Percentiles rank a stretch among this genome's conserved stretches.
Evolutionary conservation across 2,113 vertebrate species (phyloP).

Genomic region (Microtus richardsoni): DNA sequence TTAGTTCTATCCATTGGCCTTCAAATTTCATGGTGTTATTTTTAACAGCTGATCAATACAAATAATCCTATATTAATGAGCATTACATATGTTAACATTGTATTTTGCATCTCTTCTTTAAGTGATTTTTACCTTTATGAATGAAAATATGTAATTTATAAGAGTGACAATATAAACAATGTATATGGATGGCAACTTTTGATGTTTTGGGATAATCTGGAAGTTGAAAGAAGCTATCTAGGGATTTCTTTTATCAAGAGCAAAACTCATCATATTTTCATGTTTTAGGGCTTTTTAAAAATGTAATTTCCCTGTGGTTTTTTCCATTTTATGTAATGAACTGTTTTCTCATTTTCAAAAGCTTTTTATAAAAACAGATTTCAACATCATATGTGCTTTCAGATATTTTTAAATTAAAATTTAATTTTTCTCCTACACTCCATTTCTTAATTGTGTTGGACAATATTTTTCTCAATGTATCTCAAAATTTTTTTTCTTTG

Average conservation of each 20-base stretch:
- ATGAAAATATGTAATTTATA: not conserved
- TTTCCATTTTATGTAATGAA: not conserved
- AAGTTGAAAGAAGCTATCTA: not conserved
- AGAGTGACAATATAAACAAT: not conserved
- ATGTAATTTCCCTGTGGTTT: not conserved
- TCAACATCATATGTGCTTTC: not conserved
- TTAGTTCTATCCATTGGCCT: not conserved
- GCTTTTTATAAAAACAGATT: not conserved
- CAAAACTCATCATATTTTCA: not conserved
- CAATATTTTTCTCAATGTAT: not conserved
- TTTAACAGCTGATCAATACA: not conserved
- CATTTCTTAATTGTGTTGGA: not conserved
- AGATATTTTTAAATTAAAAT: not conserved
- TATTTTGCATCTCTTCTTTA: not conserved
- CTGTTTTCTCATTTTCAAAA: not conserved
- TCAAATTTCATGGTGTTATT: not conserved
- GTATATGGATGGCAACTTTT: not conserved
- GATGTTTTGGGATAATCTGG: not conserved
- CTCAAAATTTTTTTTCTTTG: not conserved
- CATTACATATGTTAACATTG: not conserved
- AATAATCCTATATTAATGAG: not conserved
- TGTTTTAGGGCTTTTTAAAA: not conserved
- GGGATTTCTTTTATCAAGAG: not conserved
- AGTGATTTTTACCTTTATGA: not conserved
- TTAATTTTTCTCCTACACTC: not conserved